These are phyloP conservation scores for Priapulus caudatus DNA, from an alignment of 2,888 invertebrate genomes.

Conservation along the genomic window DNA sequence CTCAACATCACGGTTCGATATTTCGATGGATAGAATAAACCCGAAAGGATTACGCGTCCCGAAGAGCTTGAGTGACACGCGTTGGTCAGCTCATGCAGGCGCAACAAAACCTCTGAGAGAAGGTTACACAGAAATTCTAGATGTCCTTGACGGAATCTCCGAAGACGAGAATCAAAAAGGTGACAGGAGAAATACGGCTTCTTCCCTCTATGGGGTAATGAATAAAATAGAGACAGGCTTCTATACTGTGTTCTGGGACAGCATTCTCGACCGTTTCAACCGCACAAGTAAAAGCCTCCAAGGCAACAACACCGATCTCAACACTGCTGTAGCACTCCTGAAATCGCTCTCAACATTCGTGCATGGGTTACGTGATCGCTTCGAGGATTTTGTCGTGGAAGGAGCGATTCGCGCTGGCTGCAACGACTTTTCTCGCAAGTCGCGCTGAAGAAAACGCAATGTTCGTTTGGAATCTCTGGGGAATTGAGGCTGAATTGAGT, in stretches of 20 bases:
- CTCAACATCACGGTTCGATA: background rate
- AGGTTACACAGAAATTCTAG: background rate
- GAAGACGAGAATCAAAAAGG: background rate
- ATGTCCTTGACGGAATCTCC: background rate
- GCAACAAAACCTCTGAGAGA: background rate
- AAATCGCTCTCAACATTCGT: background rate
- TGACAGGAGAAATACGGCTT: background rate
- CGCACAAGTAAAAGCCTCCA: background rate
- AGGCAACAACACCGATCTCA: background rate
- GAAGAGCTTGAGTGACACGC: background rate
- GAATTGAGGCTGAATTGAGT: too few relatives aligned
- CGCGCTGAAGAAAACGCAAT: too few relatives aligned
- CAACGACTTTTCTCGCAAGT: too few relatives aligned
- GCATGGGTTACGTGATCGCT: too few relatives aligned
- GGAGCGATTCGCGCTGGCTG: too few relatives aligned
- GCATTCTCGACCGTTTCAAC: background rate
- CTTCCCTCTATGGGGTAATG: background rate
- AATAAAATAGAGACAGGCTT: background rate
- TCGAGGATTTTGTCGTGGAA: too few relatives aligned
- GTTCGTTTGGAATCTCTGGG: too few relatives aligned
- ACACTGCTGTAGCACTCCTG: background rate
- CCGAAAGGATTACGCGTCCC: background rate
- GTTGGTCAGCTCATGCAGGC: background rate
- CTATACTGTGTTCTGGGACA: background rate
- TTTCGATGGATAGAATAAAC: background rate